Conservation (phyloP, 2,797 vertebrate species). For the Pipistrellus pygmaeus region DNA sequence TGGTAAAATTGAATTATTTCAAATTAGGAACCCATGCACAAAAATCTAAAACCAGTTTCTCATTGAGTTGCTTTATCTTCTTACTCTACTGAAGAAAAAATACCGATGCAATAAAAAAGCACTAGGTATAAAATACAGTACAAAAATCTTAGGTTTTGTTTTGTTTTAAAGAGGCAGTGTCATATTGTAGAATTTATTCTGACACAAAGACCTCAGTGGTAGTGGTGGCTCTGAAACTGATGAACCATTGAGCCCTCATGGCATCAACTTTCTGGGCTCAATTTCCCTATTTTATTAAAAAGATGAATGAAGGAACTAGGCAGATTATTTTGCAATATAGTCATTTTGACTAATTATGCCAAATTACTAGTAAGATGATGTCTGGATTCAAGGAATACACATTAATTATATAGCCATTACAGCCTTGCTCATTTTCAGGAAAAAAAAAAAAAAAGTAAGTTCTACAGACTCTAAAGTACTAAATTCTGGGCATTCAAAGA, state of each 20-base stretch:
- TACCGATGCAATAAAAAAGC: background rate
- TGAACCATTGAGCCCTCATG: background rate
- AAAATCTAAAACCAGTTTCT: conserved; percentile 38
- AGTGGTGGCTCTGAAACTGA: background rate
- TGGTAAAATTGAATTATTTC: conserved; percentile 52
- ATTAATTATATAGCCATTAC: background rate
- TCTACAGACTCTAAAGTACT: background rate
- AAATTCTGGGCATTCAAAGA: background rate
- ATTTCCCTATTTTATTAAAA: background rate
- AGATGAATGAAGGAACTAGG: conserved; percentile 10
- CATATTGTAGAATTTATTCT: background rate
- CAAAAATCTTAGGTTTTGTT: background rate
- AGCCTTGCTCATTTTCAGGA: conserved; percentile 12
- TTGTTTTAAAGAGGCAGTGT: background rate
- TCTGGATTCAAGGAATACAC: background rate
- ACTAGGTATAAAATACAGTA: background rate
- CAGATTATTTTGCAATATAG: background rate
- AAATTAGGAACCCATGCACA: conserved; percentile 10
- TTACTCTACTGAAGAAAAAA: conserved; percentile 27
- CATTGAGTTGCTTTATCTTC: conserved; percentile 14
- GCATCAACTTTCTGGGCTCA: background rate
- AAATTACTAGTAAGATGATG: background rate
- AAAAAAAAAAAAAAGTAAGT: background rate
- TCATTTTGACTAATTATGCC: background rate
- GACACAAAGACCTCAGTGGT: background rate